phyloP scores from a whole-genome alignment of 2,888 invertebrate species.

The Clusia tigrina region DNA sequence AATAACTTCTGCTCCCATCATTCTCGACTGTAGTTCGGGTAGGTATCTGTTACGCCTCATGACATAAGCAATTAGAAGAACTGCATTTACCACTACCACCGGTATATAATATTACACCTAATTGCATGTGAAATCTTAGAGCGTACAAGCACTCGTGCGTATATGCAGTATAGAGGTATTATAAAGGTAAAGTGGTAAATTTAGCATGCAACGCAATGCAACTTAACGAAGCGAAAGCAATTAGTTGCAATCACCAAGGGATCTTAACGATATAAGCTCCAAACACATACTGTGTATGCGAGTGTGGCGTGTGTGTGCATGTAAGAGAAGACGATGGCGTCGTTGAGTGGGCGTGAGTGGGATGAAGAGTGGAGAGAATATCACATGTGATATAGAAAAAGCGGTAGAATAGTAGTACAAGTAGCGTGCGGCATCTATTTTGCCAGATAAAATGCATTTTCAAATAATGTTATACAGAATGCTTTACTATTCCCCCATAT shows the following conservation, averaged over 20 bases:
- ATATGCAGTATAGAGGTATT: too few species aligned
- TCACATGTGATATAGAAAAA: background rate
- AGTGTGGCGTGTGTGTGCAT: background rate
- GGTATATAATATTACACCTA: background rate
- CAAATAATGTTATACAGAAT: too few species aligned
- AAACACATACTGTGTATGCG: too few species aligned
- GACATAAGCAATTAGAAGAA: background rate
- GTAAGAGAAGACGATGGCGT: background rate
- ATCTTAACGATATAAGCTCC: too few species aligned
- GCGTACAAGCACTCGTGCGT: too few species aligned
- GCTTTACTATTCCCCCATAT: too few species aligned
- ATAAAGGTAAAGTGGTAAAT: slow-evolving; percentile 12
- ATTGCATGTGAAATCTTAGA: background rate
- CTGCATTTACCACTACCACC: background rate
- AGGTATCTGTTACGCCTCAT: slow-evolving; percentile 4
- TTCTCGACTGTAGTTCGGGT: background rate
- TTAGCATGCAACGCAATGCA: slow-evolving; percentile 44
- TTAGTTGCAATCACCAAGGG: slow-evolving; percentile 2
- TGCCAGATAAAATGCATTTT: too few species aligned
- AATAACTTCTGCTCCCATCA: background rate
- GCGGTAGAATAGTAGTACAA: background rate
- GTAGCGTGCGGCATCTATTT: too few species aligned
- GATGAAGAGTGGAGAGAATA: background rate
- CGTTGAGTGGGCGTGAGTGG: background rate
- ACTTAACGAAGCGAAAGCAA: slow-evolving; percentile 45